Conservation (phyloP, 92 coral and sea anemone species). For the Ricordea florida region DNA sequence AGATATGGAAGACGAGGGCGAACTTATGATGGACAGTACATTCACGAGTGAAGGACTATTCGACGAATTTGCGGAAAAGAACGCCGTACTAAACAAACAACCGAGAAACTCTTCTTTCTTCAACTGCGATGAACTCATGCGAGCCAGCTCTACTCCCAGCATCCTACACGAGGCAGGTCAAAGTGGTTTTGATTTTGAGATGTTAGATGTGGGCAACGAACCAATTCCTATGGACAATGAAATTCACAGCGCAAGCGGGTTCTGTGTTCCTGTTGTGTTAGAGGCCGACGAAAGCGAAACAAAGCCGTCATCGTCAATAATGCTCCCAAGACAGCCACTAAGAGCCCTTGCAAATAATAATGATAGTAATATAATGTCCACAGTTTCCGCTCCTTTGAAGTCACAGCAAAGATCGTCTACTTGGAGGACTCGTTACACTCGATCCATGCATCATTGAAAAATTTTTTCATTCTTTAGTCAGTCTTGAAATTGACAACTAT, state of each 20-base stretch:
- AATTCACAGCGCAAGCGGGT: conserved; percentile 69
- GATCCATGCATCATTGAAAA: conserved; percentile 3
- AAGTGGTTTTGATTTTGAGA: conserved; percentile 11
- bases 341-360: conserved; percentile 49
- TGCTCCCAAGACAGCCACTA: conserved; percentile 44
- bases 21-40: conserved; percentile 57
- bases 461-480: too few species aligned
- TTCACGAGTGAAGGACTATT: conserved; percentile 65
- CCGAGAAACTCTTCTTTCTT: conserved; percentile 76
- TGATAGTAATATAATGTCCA: background rate
- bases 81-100: conserved; percentile 72
- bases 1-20: conserved; percentile 94
- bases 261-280: conserved; percentile 56
- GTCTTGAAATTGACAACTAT: too few species aligned
- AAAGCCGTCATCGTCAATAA: background rate
- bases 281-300: conserved; percentile 18
- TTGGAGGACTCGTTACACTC: too few species aligned
- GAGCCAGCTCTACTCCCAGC: conserved; percentile 87
- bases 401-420: conserved; percentile 13
- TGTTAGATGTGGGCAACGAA: conserved; percentile 37
- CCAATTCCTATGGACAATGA: conserved; percentile 72
- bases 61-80: conserved; percentile 32
- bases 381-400: conserved; percentile 10
- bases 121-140: conserved; percentile 59
- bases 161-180: conserved; percentile 46